Evolutionary conservation across 2,888 invertebrate species (phyloP).

Genomic region (Ctena decussata): DNA sequence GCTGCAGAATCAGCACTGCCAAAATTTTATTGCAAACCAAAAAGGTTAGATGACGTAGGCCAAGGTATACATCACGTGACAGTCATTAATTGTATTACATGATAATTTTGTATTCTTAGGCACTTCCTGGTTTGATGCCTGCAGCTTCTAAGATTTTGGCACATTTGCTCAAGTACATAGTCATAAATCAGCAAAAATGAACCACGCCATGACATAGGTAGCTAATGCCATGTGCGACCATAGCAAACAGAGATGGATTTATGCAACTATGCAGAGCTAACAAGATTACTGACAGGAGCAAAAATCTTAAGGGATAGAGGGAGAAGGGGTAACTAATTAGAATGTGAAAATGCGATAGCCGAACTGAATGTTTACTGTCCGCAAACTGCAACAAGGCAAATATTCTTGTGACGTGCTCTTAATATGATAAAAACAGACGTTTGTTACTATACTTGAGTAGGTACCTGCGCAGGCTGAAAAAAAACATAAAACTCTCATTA

Average conservation of each 20-base stretch:
- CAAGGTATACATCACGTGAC: not conserved
- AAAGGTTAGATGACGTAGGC: not conserved
- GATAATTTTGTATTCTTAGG: not conserved
- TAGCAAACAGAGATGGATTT: too few relatives aligned
- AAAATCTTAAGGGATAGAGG: too few relatives aligned
- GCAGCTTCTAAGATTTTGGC: not conserved
- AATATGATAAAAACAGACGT: not conserved
- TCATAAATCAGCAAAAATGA: not conserved
- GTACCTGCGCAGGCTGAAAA: not conserved
- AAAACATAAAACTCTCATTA: not conserved
- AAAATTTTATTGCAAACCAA: not conserved
- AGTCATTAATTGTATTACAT: conserved; percentile 5
- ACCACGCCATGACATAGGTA: too few relatives aligned
- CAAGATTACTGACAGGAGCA: too few relatives aligned
- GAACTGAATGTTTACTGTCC: too few relatives aligned
- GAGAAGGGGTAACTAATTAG: too few relatives aligned
- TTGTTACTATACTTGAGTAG: conserved; percentile 11
- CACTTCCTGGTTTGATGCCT: not conserved
- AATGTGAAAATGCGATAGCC: too few relatives aligned
- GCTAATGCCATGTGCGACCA: too few relatives aligned
- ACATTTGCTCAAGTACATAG: not conserved
- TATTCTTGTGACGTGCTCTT: too few relatives aligned
- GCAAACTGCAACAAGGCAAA: too few relatives aligned
- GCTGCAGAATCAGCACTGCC: not conserved
- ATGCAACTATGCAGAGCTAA: too few relatives aligned